Evolutionary conservation across 2,113 vertebrate genomes (phyloP).

Genomic region (Pelusios castaneus): DNA sequence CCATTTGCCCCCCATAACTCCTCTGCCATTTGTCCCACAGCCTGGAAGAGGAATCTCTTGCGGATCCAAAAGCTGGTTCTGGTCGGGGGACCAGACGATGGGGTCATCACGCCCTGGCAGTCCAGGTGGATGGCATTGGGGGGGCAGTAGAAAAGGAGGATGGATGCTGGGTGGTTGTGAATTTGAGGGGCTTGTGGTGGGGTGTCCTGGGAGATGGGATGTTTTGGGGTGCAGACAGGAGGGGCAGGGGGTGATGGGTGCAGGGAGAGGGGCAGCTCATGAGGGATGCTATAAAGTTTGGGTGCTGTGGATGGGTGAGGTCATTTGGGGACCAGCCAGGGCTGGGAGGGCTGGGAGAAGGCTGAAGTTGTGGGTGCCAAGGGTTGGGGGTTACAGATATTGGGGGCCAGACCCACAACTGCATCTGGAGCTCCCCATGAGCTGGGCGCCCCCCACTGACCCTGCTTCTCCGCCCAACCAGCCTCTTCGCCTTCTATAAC

Average conservation of each 20-base stretch:
- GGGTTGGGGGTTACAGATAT: neutral
- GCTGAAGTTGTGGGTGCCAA: too few species aligned
- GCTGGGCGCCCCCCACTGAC: neutral
- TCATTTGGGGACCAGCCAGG: too few species aligned
- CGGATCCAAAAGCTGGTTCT: slow-evolving; percentile 85
- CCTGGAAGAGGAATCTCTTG: slow-evolving; percentile 90
- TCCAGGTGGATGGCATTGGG: slow-evolving; percentile 79
- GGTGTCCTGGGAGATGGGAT: neutral
- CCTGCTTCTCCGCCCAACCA: slow-evolving; percentile 62
- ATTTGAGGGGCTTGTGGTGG: too few species aligned
- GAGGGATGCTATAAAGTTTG: neutral
- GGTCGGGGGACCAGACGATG: slow-evolving; percentile 90
- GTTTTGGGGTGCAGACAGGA: too few species aligned
- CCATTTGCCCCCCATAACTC: neutral
- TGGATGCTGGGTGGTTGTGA: too few species aligned
- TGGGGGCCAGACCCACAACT: neutral
- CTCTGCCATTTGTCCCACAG: slow-evolving; percentile 62
- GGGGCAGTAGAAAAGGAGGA: too few species aligned
- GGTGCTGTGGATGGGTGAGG: too few species aligned
- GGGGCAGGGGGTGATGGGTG: neutral
- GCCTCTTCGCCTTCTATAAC: slow-evolving; percentile 92
- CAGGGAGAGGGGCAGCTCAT: neutral
- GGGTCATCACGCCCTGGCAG: slow-evolving; percentile 93
- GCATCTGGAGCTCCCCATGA: neutral
- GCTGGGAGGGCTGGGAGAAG: too few species aligned